Evolutionary conservation across 2,797 vertebrate species (phyloP).

Genomic region (Molossus alvarezi): DNA sequence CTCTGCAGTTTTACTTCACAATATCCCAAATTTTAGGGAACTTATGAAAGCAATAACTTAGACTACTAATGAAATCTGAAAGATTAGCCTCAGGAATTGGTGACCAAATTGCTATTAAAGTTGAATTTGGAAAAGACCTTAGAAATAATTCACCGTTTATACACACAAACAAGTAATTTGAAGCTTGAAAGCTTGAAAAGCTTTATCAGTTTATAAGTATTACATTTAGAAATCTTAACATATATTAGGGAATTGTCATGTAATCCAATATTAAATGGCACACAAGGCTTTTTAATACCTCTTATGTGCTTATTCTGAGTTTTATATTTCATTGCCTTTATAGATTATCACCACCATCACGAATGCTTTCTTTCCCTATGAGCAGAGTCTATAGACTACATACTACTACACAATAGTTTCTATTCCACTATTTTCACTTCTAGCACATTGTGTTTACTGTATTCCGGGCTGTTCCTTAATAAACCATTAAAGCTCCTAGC

Average conservation of each 20-base stretch:
- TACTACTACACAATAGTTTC: constrained; percentile 15
- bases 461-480: constrained; percentile 6
- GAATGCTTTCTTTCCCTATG: neutral
- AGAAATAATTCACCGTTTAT: neutral
- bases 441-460: neutral
- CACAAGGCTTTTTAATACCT: neutral
- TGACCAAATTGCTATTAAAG: constrained; percentile 14
- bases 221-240: constrained; percentile 45
- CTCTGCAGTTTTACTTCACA: constrained; percentile 81
- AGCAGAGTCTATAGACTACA: neutral
- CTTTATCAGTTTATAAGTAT: constrained; percentile 6
- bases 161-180: neutral
- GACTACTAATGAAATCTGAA: constrained; percentile 54
- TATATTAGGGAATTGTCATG: constrained; percentile 1
- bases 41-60: constrained; percentile 54
- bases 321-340: constrained; percentile 34
- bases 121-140: constrained; percentile 42
- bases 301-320: constrained; percentile 20
- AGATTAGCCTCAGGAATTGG: constrained; percentile 35
- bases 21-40: constrained; percentile 74
- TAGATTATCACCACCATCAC: neutral
- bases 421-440: constrained; percentile 53
- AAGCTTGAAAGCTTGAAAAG: constrained; percentile 32
- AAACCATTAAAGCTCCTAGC: neutral
- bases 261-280: neutral